These are phyloP conservation scores for rat (Rattus norvegicus) DNA, from an alignment of 2,113 vertebrate genomes.

Conservation along the genomic window GRCr8 NC_086032.1:51106501-51107000, in stretches of 20 bases:
- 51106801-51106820: conserved; percentile 16
- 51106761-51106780: neutral
- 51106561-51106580: neutral
- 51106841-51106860: neutral
- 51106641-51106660: neutral
- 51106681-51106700: neutral
- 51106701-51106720: neutral
- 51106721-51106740: neutral
- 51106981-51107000: neutral
- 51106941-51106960: too few relatives aligned
- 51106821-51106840: neutral
- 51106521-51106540: neutral
- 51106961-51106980: neutral
- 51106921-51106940: too few relatives aligned
- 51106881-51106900: neutral
- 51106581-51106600: neutral
- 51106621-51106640: neutral
- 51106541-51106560: neutral
- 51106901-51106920: neutral
- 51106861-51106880: neutral
- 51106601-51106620: neutral
- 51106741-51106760: neutral
- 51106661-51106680: neutral
- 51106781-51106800: neutral
- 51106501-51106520: neutral